Evolutionary conservation across 2,888 invertebrate genomes (phyloP).

Genomic region (Protophormia terraenovae): DNA sequence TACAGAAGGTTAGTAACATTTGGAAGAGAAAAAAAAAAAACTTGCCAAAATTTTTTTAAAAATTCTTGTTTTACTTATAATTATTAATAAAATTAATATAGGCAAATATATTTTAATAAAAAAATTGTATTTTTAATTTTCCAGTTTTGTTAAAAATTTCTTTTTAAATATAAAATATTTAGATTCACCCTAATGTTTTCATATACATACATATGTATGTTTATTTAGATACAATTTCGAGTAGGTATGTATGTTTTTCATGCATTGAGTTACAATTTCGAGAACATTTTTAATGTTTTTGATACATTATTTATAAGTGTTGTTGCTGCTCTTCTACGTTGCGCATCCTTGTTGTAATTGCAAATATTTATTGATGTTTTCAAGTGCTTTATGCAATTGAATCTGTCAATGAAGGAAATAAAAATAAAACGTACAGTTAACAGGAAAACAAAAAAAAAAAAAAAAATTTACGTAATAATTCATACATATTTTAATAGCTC

Average conservation of each 20-base stretch:
- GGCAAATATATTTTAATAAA: too few relatives aligned
- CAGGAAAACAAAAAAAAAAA: too few relatives aligned
- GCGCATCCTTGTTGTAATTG: background rate
- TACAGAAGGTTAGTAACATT: background rate
- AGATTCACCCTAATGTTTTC: background rate
- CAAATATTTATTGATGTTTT: constrained; percentile 25
- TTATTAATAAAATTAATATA: too few relatives aligned
- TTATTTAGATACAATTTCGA: background rate
- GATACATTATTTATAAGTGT: constrained; percentile 8
- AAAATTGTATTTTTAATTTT: too few relatives aligned
- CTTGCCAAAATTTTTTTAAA: too few relatives aligned
- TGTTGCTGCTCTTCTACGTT: background rate
- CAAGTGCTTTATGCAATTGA: constrained; percentile 1
- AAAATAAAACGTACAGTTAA: too few relatives aligned
- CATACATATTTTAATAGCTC: too few relatives aligned
- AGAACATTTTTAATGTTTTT: background rate
- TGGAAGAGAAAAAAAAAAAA: background rate
- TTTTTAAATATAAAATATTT: background rate
- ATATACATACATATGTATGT: background rate
- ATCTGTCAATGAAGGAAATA: background rate
- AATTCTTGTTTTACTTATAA: too few relatives aligned
- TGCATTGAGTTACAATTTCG: background rate
- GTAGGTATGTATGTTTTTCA: background rate
- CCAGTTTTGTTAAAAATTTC: too few relatives aligned
- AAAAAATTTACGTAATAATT: too few relatives aligned